Evolutionary conservation across 2,113 vertebrate species (phyloP).

Genomic region (Cyanistes caeruleus): DNA sequence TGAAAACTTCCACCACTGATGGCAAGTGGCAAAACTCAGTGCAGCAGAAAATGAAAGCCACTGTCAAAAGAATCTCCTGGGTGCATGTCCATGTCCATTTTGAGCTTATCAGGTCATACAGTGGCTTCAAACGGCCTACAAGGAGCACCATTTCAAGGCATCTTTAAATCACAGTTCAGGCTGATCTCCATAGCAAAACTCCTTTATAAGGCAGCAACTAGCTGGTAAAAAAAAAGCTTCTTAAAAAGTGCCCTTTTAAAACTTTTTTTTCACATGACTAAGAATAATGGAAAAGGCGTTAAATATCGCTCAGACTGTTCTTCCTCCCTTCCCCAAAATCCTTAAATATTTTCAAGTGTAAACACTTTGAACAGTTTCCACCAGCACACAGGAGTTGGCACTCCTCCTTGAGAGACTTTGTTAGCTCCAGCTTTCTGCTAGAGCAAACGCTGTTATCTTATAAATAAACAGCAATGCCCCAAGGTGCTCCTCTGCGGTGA

Average conservation of each 20-base stretch:
- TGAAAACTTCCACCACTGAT: slow-evolving; percentile 39
- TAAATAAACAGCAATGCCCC: slow-evolving; percentile 56
- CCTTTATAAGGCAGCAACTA: neutral
- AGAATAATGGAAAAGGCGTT: neutral
- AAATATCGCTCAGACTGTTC: neutral
- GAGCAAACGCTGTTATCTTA: slow-evolving; percentile 33
- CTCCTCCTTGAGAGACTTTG: neutral
- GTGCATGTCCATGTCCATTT: neutral
- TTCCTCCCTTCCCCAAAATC: neutral
- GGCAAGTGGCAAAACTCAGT: slow-evolving; percentile 15
- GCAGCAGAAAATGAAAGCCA: slow-evolving; percentile 40
- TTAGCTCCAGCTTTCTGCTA: slow-evolving; percentile 15
- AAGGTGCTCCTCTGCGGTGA: slow-evolving; percentile 34
- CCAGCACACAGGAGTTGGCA: slow-evolving; percentile 13
- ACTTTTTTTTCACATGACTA: neutral
- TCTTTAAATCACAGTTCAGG: neutral
- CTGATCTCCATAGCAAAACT: neutral
- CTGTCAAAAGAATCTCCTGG: slow-evolving; percentile 40
- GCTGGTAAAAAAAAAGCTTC: neutral
- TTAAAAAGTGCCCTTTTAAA: neutral
- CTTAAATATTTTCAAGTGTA: slow-evolving; percentile 27
- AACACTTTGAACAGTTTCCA: slow-evolving; percentile 41
- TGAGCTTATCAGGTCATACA: neutral
- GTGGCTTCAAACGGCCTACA: neutral
- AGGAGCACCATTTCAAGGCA: slow-evolving; percentile 6